phyloP scores from a whole-genome alignment of 1,140 invertebrate genomes.

The Drosophila repleta region DNA sequence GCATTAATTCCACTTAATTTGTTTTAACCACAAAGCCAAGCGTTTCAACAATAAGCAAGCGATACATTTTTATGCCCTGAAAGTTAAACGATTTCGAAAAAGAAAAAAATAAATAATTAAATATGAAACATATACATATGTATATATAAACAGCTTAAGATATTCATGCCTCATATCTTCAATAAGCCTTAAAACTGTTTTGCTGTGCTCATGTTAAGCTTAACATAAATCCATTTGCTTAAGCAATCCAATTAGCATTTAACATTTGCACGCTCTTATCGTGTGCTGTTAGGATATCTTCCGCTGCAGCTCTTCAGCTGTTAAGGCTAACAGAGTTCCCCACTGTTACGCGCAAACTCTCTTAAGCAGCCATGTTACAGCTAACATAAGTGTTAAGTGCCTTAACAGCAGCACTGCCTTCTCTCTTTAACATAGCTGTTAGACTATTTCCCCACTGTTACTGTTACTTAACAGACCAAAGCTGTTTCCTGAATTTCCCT shows the following conservation, averaged over 20 bases:
- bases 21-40: conserved; percentile 71
- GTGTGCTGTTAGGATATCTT: background rate
- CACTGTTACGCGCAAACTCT: background rate
- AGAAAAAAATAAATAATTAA: too few relatives aligned
- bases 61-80: conserved; percentile 3
- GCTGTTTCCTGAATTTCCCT: conserved; percentile 24
- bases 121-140: too few relatives aligned
- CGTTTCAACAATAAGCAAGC: conserved; percentile 39
- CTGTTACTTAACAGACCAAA: conserved; percentile 9
- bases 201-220: background rate
- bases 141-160: background rate
- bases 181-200: too few relatives aligned
- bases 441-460: conserved; percentile 5
- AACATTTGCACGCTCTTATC: background rate
- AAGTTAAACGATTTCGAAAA: background rate
- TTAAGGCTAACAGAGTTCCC: conserved; percentile 12
- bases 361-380: background rate
- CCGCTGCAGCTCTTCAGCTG: conserved; percentile 9
- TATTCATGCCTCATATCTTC: too few relatives aligned
- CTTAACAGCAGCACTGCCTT: background rate
- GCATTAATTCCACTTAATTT: conserved; percentile 80
- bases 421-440: background rate
- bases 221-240: too few relatives aligned
- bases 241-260: background rate
- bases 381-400: background rate